phyloP scores from a whole-genome alignment of 92 coral and sea anemone species.

The Scolanthus callimorphus region DNA sequence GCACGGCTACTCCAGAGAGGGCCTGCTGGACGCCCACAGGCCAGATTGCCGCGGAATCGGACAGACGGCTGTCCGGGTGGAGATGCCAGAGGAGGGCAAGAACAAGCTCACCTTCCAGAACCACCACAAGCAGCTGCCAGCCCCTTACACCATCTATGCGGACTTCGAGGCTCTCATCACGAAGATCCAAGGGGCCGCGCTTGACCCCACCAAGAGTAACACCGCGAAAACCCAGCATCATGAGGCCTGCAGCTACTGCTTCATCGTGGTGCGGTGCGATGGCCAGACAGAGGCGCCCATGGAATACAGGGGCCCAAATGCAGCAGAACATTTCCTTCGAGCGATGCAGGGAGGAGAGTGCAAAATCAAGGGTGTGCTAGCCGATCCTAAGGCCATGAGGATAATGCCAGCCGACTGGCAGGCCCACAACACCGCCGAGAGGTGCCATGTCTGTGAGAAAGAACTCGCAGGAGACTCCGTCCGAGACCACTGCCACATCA shows the following conservation, averaged over 20 bases:
- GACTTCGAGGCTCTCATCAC: slow-evolving; percentile 27
- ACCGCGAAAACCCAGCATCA: neutral
- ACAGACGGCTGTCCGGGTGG: slow-evolving; percentile 1
- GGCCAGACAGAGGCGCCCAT: neutral
- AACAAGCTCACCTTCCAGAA: too few species aligned
- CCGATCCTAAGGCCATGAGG: slow-evolving; percentile 3
- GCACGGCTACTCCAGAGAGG: slow-evolving; percentile 2
- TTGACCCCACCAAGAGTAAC: slow-evolving; percentile 5
- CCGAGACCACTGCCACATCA: too few species aligned
- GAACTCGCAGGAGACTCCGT: too few species aligned
- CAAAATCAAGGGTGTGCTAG: slow-evolving; percentile 1
- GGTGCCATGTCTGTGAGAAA: too few species aligned
- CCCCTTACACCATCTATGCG: slow-evolving; percentile 7
- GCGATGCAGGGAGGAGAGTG: neutral
- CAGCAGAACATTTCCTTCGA: slow-evolving; percentile 4
- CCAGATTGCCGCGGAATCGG: slow-evolving; percentile 6
- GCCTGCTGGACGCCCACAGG: slow-evolving; percentile 1
- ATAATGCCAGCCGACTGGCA: too few species aligned
- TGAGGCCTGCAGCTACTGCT: slow-evolving; percentile 7
- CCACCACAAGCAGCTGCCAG: slow-evolving; percentile 13
- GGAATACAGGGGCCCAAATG: neutral
- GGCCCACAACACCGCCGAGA: too few species aligned
- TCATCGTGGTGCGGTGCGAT: slow-evolving; percentile 10
- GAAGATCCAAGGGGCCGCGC: neutral
- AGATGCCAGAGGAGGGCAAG: slow-evolving; percentile 4